Evolutionary conservation across 1,140 invertebrate species (phyloP), one percentile per base, ranked within the genome.

Genomic region (Leptinotarsa defecta): DNA sequence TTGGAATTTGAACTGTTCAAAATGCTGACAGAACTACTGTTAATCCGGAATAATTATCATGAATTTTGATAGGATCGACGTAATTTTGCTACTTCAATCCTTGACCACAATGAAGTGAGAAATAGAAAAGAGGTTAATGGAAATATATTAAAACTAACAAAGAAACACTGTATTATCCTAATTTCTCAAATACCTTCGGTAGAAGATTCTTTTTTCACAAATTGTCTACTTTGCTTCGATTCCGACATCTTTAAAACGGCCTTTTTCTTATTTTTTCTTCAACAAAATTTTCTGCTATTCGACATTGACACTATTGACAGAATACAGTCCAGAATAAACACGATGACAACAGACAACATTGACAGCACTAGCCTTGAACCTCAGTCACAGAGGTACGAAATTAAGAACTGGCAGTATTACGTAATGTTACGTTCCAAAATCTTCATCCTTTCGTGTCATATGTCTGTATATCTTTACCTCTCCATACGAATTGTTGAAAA

Each of bases 141-240:
- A 43, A 43, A 43, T 43, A 43, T 43, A 43, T 43, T 43, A 43
- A 3, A 76, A 67, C 48, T 76, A 48, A 20, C 15, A 27, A 15
- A 76, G 15, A 64, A 48, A 70, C 15, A 75, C 2, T 70, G 48
- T 15, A 71, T 69, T 71, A 65, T 64, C 69, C 70, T 64, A 71
- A 75, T 19, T 72, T 22, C 48, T 62, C 68, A 75, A 75, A 77
- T 77, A 77, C 76, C 76, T 77, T 77, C 74, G 22, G 74, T 69
- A 19, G 76, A 75, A 68, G 73, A 73, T 72, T 65, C 76, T 72
- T 69, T 64, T 68, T 77, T 75, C 70, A 68, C 69, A 27, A 73
- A 69, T 52, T 75, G 76, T 77, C 74, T 77, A 75, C 76, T 74
- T 77, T 77, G 76, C 69, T 73, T 77, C 64, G 24, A 71, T 73